A percentile compares a stretch with the other conserved stretches of the same genome.
phyloP scores from a whole-genome alignment of 2,888 invertebrate species.

The Himalopsyche anomala region DNA sequence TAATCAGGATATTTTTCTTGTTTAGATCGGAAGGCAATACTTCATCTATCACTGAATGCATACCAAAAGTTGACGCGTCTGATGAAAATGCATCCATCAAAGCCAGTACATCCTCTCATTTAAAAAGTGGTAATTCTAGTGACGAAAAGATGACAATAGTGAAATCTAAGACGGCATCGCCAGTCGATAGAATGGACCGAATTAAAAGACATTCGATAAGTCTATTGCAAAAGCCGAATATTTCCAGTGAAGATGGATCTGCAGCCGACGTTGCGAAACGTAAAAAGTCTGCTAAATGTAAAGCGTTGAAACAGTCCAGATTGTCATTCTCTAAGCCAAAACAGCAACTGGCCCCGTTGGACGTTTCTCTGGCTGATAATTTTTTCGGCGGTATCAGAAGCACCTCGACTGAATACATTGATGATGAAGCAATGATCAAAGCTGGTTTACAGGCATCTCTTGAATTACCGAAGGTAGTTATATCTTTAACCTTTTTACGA shows the following conservation, averaged over 20 bases:
- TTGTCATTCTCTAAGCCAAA: constrained; percentile 58
- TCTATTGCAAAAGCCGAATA: constrained; percentile 46
- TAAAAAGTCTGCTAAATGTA: constrained; percentile 46
- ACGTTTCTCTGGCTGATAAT: constrained; percentile 55
- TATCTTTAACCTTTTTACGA: background rate
- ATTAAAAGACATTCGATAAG: constrained; percentile 53
- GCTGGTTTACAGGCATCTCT: constrained; percentile 52
- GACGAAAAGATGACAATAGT: background rate
- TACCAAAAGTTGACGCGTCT: background rate
- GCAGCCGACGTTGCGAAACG: background rate
- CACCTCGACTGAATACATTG: constrained; percentile 44
- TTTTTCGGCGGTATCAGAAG: constrained; percentile 62
- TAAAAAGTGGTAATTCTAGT: background rate
- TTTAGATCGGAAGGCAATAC: background rate
- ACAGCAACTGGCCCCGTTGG: constrained; percentile 47
- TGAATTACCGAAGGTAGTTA: constrained; percentile 21
- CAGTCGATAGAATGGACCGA: background rate
- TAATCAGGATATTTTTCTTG: background rate
- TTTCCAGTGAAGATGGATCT: background rate
- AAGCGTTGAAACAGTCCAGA: constrained; percentile 60
- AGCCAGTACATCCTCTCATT: background rate
- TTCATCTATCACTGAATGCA: background rate
- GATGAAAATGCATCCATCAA: background rate
- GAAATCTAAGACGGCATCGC: background rate
- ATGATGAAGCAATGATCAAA: constrained; percentile 58